Evolutionary conservation across 2,797 vertebrate species (phyloP).

Genomic region (Peromyscus nudipes): DNA sequence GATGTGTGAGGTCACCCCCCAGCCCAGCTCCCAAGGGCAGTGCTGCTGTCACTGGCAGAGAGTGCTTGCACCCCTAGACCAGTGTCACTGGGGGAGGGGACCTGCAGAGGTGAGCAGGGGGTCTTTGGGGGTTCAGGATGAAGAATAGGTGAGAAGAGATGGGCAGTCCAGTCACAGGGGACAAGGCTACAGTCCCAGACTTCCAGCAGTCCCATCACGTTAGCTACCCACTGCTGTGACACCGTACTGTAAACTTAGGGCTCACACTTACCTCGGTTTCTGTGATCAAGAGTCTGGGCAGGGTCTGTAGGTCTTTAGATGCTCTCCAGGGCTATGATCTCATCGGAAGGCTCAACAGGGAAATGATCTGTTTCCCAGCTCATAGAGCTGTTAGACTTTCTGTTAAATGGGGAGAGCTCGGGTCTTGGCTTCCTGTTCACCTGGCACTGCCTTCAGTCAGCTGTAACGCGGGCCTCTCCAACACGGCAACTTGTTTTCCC

Average conservation of each 20-base stretch:
- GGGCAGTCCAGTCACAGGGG: not conserved
- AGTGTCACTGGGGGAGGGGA: not conserved
- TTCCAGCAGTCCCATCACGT: not conserved
- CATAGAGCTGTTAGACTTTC: not conserved
- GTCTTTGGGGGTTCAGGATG: not conserved
- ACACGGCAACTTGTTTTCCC: not conserved
- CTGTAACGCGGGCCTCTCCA: not conserved
- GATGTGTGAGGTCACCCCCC: not conserved
- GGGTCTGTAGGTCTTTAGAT: not conserved
- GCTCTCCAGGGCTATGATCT: not conserved
- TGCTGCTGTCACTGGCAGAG: not conserved
- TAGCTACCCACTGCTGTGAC: not conserved
- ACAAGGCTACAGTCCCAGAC: not conserved
- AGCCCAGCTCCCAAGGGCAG: not conserved
- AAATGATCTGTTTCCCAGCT: not conserved
- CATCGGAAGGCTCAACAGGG: not conserved
- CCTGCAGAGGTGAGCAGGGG: not conserved
- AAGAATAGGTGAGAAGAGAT: not conserved
- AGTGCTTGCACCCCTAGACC: not conserved
- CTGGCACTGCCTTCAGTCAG: not conserved
- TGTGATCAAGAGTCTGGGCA: not conserved
- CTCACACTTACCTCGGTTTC: not conserved
- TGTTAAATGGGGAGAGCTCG: not conserved
- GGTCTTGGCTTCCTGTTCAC: not conserved
- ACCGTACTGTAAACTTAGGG: not conserved